Percentiles rank a stretch among this genome's conserved stretches.
Conservation (phyloP, 2,113 vertebrate genomes). For the Amblyornis subalaris region DNA sequence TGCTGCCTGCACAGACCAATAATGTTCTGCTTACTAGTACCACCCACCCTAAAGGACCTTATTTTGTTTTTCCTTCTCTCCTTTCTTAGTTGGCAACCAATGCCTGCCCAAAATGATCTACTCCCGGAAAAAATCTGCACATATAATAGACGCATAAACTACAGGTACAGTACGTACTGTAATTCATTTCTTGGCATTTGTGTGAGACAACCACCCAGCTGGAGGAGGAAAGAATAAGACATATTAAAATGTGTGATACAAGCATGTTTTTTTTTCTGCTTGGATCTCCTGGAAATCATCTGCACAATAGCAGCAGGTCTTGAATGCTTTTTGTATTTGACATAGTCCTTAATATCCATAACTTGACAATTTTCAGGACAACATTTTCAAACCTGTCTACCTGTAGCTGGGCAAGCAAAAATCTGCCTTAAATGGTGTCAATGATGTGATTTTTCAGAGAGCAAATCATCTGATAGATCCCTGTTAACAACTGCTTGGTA, state of each 20-base stretch:
- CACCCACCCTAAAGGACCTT: conserved; percentile 40
- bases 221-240: not conserved
- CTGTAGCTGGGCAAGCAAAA: not conserved
- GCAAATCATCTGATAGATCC: not conserved
- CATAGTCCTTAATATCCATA: not conserved
- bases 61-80: conserved; percentile 64
- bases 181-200: conserved; percentile 47
- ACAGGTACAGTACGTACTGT: conserved; percentile 66
- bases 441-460: not conserved
- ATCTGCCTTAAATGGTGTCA: not conserved
- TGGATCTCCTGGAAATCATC: not conserved
- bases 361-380: not conserved
- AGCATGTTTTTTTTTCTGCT: not conserved
- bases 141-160: conserved; percentile 47
- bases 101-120: conserved; percentile 60
- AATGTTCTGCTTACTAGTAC: conserved; percentile 30
- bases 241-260: not conserved
- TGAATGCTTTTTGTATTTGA: not conserved
- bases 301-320: not conserved
- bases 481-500: not conserved
- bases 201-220: not conserved
- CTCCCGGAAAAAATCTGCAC: conserved; percentile 56
- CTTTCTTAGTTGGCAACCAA: conserved; percentile 50
- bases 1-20: conserved; percentile 42
- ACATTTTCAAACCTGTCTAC: not conserved